A percentile compares a stretch with the other conserved stretches of the same genome.
Conservation (phyloP, 2,113 vertebrate genomes). For the Oncorhynchus tshawytscha region DNA sequence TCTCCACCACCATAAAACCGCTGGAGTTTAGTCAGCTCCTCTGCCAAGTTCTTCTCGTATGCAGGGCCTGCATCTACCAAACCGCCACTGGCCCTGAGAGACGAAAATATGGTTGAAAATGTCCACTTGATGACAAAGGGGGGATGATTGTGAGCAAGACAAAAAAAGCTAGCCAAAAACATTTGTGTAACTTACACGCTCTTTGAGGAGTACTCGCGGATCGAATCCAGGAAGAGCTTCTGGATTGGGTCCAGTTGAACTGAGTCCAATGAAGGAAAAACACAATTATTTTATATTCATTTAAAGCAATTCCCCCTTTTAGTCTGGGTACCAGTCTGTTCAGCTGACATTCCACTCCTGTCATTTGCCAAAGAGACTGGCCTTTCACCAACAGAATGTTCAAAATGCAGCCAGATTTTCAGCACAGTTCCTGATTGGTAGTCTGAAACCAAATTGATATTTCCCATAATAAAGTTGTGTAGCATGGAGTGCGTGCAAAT, state of each 20-base stretch:
- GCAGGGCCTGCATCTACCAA: conserved; percentile 82
- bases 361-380: background rate
- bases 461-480: no score
- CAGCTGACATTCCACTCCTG: no score
- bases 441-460: no score
- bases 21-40: conserved; percentile 83
- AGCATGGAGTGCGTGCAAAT: no score
- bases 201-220: conserved; percentile 82
- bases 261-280: conserved; percentile 28
- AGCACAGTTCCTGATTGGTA: no score
- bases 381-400: background rate
- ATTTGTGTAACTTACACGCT: conserved; percentile 78
- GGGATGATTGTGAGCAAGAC: background rate
- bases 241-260: conserved; percentile 85
- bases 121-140: no score
- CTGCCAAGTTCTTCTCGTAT: conserved; percentile 82
- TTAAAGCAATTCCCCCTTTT: background rate
- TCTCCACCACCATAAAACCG: conserved; percentile 89
- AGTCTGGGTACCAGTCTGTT: no score
- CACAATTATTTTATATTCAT: background rate
- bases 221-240: conserved; percentile 92
- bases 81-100: conserved; percentile 74
- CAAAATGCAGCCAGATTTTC: no score
- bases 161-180: background rate
- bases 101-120: conserved; percentile 2